phyloP scores from a whole-genome alignment of 1,140 invertebrate species.

The Gonatopus flavifemur region DNA sequence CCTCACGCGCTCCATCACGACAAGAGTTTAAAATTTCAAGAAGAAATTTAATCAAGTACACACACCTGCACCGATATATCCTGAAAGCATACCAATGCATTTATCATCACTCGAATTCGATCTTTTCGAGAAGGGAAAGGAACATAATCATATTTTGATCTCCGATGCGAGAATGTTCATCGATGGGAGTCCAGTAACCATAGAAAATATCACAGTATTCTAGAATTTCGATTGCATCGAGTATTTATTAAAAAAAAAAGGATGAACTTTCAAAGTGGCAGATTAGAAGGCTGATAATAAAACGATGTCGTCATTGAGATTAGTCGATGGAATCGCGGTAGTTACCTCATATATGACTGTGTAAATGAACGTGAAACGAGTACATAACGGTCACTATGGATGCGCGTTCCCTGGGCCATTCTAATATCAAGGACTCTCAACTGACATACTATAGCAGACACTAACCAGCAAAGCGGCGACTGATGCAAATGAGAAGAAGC shows the following conservation, averaged over 20 bases:
- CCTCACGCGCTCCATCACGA: too few relatives aligned
- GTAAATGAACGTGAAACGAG: conserved; percentile 16
- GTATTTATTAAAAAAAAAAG: neutral
- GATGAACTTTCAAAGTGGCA: neutral
- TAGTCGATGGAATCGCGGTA: conserved; percentile 3
- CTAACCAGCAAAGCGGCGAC: too few relatives aligned
- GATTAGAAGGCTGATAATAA: conserved; percentile 14
- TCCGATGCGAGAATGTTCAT: conserved; percentile 1
- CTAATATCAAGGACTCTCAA: conserved; percentile 53
- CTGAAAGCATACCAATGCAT: too few relatives aligned
- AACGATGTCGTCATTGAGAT: conserved; percentile 27
- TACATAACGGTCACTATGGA: conserved; percentile 47
- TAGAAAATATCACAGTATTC: too few relatives aligned
- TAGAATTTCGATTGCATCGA: too few relatives aligned
- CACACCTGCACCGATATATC: too few relatives aligned
- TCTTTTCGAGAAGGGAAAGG: too few relatives aligned
- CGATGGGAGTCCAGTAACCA: conserved; percentile 9
- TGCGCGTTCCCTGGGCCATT: conserved; percentile 47
- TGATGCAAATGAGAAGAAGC: conserved; percentile 27
- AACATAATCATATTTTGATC: too few relatives aligned
- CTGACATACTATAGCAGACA: conserved; percentile 19
- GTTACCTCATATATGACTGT: neutral
- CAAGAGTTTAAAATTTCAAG: too few relatives aligned
- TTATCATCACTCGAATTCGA: too few relatives aligned
- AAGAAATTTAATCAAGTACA: too few relatives aligned